These are phyloP conservation scores for Delia radicum DNA, from an alignment of 1,140 invertebrate genomes.

Conservation along the genomic window DNA sequence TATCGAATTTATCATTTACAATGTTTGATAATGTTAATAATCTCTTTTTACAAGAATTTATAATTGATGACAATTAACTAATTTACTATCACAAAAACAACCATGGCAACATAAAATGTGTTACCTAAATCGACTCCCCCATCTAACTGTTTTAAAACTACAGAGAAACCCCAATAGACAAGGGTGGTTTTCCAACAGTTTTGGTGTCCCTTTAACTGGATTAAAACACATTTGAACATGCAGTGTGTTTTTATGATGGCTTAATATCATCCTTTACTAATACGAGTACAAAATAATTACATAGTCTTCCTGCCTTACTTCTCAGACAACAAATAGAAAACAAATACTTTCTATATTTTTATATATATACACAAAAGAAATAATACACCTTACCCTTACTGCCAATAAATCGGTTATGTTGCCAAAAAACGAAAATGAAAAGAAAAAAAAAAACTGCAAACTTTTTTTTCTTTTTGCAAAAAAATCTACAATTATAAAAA, in stretches of 20 bases:
- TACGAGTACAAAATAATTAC: background rate
- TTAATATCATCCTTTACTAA: background rate
- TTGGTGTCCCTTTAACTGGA: background rate
- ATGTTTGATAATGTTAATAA: too few relatives aligned
- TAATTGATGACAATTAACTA: background rate
- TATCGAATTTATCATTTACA: too few relatives aligned
- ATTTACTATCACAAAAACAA: background rate
- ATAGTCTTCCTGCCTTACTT: background rate
- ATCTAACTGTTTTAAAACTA: background rate
- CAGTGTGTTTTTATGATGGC: background rate
- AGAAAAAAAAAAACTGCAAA: background rate
- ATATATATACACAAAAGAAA: too few relatives aligned
- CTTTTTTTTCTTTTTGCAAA: too few relatives aligned
- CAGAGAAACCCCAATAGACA: background rate
- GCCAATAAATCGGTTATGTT: constrained; percentile 6
- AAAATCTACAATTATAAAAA: background rate
- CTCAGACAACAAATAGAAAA: background rate
- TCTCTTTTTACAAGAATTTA: too few relatives aligned
- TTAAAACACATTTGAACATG: background rate
- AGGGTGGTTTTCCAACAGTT: background rate
- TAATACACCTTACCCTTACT: background rate
- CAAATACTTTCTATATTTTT: background rate
- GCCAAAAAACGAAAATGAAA: background rate
- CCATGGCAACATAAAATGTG: too few relatives aligned
- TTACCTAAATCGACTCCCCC: too few relatives aligned